Base-by-base conservation (phyloP, 2,797 vertebrate species). In the Megaceryle alcyon region DNA sequence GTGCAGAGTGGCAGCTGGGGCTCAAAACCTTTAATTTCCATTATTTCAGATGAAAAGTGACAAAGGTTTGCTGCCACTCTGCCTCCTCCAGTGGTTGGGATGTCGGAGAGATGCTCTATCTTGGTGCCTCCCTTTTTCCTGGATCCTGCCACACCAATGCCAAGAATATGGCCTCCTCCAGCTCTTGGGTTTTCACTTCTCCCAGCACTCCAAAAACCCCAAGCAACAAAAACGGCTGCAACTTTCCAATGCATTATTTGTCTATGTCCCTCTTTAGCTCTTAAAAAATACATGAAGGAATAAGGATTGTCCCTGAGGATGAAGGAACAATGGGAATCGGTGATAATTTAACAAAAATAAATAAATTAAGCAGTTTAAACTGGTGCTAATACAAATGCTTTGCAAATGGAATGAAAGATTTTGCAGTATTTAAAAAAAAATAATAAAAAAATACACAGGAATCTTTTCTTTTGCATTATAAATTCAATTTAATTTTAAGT, bases 321-420 rank as follows among this genome's bases (percentile, higher is more conserved):
- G 84, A 76, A 19, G 65, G 80, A 92, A 96, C 97, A 97, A 96
- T 95, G 90, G 88, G 95, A 97, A 95, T 86, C 95, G 69, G 92
- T 4, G 48, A 95, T 73, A 93, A 97, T 97, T 97, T 97, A 94
- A 95, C 93, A 94, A 93, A 96, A 98, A 97, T 96, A 96, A 95
- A 97, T 88, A 95, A 96, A 97, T 93, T 88, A 96, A 97, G 93
- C 95, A 71, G 82, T 90, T 96, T 94, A 63, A 79, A 51, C 94
- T 95, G 92, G 64, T 95, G 91, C 88, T 97, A 94, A 97, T 95
- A 97, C 95, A 97, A 97, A 97, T 94, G 85, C 86, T 66, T 82
- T 94, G 81, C 97, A 96, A 97, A 94, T 2, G 14, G 94, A 96
- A 97, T 96, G 95, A 93, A 98, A 95, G 96, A 94, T 97, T 97